Evolutionary conservation across 2,888 invertebrate genomes (phyloP), one percentile per base, ranked within the genome.

Genomic region (Acrocyrtus sp.): DNA sequence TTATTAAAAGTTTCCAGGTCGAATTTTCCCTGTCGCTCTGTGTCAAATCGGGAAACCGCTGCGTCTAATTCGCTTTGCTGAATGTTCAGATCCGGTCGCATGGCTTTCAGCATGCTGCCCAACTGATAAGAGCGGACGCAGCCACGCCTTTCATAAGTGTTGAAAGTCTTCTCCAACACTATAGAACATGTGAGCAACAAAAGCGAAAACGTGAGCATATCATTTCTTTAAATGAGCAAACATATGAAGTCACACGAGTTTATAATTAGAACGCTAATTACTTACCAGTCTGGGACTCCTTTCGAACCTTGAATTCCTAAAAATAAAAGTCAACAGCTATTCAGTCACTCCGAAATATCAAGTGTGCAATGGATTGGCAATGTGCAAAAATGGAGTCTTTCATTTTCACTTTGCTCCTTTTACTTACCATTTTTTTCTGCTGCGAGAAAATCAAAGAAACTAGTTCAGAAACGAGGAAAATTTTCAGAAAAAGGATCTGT

Each of bases 81-180:
- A 27, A 74, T 60, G 41, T 15, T 50, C 10, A 77, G 19, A 39
- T 77, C 77, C 0, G 77, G 74, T 24, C 74, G 62, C 45, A 77
- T 74, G 22, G 74, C 58, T 43, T 69, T 60, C 4, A 77, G 69
- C 61, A 77, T 74, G 39, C 63, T 60, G 17, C 57, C 62, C 48
- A 77, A 69, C 72, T 77, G 77, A 47, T 77, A 77, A 45, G 68
- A n/a, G 19, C 77, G 63, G 26, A 77, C 74, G 27, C 43, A 41
- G 15, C 77, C 77, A 26, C 77, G 60, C 50, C 77, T 58, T 51
- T 77, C 74, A 41, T 77, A 68, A 29, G 69, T 74, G 47, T 62
- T 60, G 62, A 77, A 77, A 29, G 74, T 72, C 54, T 77, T 77
- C 51, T 77, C 77, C 70, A 77, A 66, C 68, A 77, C 77, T 77